Conservation (phyloP, 2,113 vertebrate species). For the Telmatochromis sp. region DNA sequence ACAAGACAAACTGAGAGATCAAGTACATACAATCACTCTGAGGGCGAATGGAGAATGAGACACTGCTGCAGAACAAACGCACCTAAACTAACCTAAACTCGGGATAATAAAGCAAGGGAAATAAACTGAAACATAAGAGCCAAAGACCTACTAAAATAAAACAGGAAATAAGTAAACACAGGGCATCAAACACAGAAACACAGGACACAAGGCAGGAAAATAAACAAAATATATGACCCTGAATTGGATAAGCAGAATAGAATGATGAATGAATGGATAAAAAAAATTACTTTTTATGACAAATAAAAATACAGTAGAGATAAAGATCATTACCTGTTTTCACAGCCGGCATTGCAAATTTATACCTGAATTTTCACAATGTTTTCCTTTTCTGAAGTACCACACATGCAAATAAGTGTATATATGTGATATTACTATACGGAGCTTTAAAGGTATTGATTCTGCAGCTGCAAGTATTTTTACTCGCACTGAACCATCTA, state of each 20-base stretch:
- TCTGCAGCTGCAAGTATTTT: not conserved
- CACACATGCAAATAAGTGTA: not conserved
- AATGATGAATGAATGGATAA: not conserved
- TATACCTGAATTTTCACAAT: not conserved
- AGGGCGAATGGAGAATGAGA: not conserved
- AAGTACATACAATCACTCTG: not conserved
- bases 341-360: not conserved
- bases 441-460: not conserved
- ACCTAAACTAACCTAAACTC: not conserved
- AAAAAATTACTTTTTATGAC: not conserved
- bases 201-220: not conserved
- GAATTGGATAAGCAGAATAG: not conserved
- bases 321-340: not conserved
- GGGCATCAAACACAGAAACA: not conserved
- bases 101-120: not conserved
- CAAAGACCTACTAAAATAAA: not conserved
- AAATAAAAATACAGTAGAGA: not conserved
- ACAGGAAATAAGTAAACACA: not conserved
- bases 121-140: not conserved
- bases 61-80: not conserved
- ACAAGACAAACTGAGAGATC: not conserved
- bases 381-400: not conserved
- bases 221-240: not conserved
- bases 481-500: not conserved
- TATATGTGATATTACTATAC: not conserved